phyloP scores from a whole-genome alignment of 1,140 invertebrate species.

The Odontomachus brunneus region DNA sequence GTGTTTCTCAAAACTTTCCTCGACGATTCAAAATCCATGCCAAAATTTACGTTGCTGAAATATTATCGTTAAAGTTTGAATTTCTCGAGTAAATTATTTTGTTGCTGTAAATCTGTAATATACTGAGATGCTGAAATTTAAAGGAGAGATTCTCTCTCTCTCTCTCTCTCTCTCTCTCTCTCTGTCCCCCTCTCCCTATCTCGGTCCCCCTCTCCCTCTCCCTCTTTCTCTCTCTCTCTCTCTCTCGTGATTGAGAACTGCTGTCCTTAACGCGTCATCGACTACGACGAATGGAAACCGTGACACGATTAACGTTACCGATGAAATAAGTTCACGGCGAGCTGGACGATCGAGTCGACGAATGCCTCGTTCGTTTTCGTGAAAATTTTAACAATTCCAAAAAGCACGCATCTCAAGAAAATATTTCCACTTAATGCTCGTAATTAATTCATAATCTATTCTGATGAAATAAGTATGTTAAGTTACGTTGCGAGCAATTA shows the following conservation, averaged over 20 bases:
- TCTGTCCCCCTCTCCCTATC: too few relatives aligned
- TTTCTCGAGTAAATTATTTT: background rate
- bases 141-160: background rate
- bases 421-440: background rate
- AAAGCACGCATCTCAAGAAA: too few relatives aligned
- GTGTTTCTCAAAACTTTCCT: too few relatives aligned
- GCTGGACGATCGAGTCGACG: background rate
- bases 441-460: background rate
- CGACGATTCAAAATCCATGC: too few relatives aligned
- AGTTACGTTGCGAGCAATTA: background rate
- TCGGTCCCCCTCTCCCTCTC: too few relatives aligned
- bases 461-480: background rate
- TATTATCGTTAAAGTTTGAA: background rate
- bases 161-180: too few relatives aligned
- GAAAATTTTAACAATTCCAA: background rate
- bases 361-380: background rate
- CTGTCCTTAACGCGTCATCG: background rate
- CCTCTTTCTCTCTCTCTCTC: too few relatives aligned
- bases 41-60: too few relatives aligned
- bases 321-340: conserved; percentile 10
- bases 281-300: background rate
- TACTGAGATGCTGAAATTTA: background rate
- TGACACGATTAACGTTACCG: background rate
- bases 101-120: too few relatives aligned
- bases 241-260: background rate